Percentiles rank a stretch among this genome's conserved stretches.
Conservation (phyloP, 2,797 vertebrate genomes). For the Phaenicophaeus curvirostris region DNA sequence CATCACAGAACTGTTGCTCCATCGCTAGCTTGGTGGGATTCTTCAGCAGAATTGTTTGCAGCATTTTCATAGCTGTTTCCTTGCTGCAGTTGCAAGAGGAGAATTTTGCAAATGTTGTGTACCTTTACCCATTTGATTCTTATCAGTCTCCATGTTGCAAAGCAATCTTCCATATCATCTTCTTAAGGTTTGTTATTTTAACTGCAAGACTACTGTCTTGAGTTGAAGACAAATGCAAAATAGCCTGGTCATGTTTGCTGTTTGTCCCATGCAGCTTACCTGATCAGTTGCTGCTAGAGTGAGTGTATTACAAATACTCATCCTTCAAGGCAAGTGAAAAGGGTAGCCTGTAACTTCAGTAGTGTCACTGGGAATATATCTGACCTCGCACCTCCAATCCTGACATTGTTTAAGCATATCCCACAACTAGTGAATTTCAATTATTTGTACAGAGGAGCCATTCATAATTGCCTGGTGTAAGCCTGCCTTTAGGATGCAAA, state of each 20-base stretch:
- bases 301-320: constrained; percentile 61
- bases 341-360: constrained; percentile 61
- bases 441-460: constrained; percentile 90
- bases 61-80: background rate
- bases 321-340: constrained; percentile 35
- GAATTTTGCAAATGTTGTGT: background rate
- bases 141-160: background rate
- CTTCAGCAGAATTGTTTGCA: background rate
- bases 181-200: background rate
- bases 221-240: background rate
- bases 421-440: constrained; percentile 87
- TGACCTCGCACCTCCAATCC: constrained; percentile 80
- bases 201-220: background rate
- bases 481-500: constrained; percentile 94
- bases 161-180: background rate
- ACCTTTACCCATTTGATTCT: background rate
- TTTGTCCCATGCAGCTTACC: constrained; percentile 32
- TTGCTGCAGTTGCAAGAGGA: background rate
- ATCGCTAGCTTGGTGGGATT: background rate
- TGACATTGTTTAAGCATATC: constrained; percentile 73
- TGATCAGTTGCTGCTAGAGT: constrained; percentile 63
- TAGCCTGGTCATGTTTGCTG: background rate
- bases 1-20: background rate
- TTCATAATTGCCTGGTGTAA: constrained; percentile 84
- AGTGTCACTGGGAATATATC: constrained; percentile 70